A percentile compares a stretch with the other conserved stretches of the same genome.
Conservation (phyloP, 2,113 vertebrate genomes). For the Hemicordylus capensis region DNA sequence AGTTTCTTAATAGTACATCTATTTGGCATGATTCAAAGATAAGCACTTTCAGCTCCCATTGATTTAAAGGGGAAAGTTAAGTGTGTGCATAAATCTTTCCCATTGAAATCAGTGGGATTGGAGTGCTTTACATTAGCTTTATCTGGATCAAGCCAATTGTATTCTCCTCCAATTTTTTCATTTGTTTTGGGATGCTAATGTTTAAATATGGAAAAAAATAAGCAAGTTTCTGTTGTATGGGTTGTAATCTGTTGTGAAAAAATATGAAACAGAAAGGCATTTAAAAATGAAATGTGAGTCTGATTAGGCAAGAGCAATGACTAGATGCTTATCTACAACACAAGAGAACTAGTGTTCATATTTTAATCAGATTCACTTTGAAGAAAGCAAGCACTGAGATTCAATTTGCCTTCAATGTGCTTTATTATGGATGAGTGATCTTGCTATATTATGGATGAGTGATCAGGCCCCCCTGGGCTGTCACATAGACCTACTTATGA, state of each 20-base stretch:
- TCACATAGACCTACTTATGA: slow-evolving; percentile 43
- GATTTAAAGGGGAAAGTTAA: not conserved
- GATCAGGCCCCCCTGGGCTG: slow-evolving; percentile 24
- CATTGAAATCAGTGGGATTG: not conserved
- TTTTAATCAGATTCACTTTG: slow-evolving; percentile 57
- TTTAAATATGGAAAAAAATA: too few relatives aligned
- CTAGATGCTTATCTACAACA: slow-evolving; percentile 47
- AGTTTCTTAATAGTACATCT: not conserved
- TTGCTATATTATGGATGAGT: slow-evolving; percentile 47
- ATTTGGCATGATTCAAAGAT: too few relatives aligned
- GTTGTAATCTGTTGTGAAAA: slow-evolving; percentile 2
- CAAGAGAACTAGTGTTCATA: slow-evolving; percentile 39
- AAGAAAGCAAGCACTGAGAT: slow-evolving; percentile 49
- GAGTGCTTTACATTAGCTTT: not conserved
- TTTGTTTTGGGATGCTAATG: too few relatives aligned
- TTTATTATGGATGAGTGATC: slow-evolving; percentile 57
- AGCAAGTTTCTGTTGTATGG: not conserved
- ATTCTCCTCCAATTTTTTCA: not conserved
- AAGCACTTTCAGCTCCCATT: not conserved
- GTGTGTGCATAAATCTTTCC: not conserved
- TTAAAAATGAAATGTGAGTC: slow-evolving; percentile 32
- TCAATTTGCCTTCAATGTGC: slow-evolving; percentile 56
- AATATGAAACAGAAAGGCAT: not conserved
- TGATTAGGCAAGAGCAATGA: slow-evolving; percentile 51
- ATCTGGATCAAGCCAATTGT: not conserved